These are phyloP conservation scores for Aethes cnicana DNA, from an alignment of 2,888 invertebrate genomes.

Conservation along the genomic window DNA sequence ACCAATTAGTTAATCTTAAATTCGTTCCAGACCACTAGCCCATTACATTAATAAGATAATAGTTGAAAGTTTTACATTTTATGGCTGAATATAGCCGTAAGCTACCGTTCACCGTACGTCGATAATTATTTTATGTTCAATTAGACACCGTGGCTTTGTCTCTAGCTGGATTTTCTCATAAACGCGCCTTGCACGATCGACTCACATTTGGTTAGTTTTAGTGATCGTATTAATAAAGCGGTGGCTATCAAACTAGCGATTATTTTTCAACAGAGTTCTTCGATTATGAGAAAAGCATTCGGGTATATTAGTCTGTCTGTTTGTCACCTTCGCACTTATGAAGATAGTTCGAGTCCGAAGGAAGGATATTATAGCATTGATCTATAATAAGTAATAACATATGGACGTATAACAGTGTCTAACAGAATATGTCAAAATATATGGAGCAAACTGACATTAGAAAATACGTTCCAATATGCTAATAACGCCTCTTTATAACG, in stretches of 20 bases:
- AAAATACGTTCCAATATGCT: too few relatives aligned
- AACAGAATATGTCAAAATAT: too few relatives aligned
- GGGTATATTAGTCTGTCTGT: too few relatives aligned
- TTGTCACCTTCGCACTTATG: too few relatives aligned
- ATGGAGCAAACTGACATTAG: too few relatives aligned
- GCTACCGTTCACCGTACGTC: conserved; percentile 53
- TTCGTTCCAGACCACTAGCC: conserved; percentile 3
- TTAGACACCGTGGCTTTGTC: conserved; percentile 52
- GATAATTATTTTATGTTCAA: conserved; percentile 56
- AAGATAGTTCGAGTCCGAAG: too few relatives aligned
- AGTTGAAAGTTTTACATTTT: conserved; percentile 38
- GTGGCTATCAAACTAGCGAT: conserved; percentile 43
- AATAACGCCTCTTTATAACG: too few relatives aligned
- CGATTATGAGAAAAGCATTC: neutral
- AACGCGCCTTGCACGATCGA: conserved; percentile 48
- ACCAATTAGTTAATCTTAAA: too few relatives aligned
- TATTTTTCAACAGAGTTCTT: neutral
- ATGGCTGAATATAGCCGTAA: conserved; percentile 37
- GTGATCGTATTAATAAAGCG: conserved; percentile 46
- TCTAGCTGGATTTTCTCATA: conserved; percentile 46
- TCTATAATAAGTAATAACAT: too few relatives aligned
- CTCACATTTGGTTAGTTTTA: conserved; percentile 53
- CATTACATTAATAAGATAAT: conserved; percentile 32
- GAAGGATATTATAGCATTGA: too few relatives aligned
- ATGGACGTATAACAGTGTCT: too few relatives aligned